Base-by-base conservation (phyloP, 2,797 vertebrate species). In the Acrossocheilus fasciatus region DNA sequence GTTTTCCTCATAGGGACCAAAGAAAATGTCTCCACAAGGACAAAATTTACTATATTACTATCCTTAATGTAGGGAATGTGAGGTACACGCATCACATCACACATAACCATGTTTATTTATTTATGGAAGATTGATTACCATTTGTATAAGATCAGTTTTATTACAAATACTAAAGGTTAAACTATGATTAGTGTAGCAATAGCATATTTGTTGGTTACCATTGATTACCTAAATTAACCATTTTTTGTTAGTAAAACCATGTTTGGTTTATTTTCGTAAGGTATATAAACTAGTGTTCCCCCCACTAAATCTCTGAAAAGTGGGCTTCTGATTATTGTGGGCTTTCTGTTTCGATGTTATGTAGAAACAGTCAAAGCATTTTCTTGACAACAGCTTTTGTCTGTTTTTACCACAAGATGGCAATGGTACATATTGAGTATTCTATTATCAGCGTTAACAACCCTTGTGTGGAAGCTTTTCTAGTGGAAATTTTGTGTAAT, bases 341-440 rank as follows among this genome's bases (percentile, higher is more conserved):
- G 12, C 5, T 34, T 36, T 68, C 15, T 17, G 14, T 66, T 34
- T 34, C 9, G 9, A 52, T 54, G 47, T 34, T 52, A 26, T 76
- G 15, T 34, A 77, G 52, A 62, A 78, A 78, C 20, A 34, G 26
- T 54, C 50, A 26, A 62, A 62, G 76, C 23, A 62, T 62, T 43
- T 62, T 14, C 36, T 43, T 79, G 39, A 26, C 57, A 10, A 30
- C 36, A 64, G 57, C 18, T 52, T 81, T 69, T 69, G 62, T 81
- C 79, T 75, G 50, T 68, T 86, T 85, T 87, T 87, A 87, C 91
- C 92, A 91, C 91, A 91, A 90, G 92, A 89, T 90, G 92, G 92
- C 91, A 86, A 89, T 87, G 87, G 66, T 83, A 88, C 70, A 89
- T 87, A 69, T 36, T 85, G 88, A 75, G 64, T 59, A 74, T 84